A percentile compares a stretch with the other conserved stretches of the same genome.
Conservation (phyloP, 2,113 vertebrate genomes). For the Coracopsis vasa region DNA sequence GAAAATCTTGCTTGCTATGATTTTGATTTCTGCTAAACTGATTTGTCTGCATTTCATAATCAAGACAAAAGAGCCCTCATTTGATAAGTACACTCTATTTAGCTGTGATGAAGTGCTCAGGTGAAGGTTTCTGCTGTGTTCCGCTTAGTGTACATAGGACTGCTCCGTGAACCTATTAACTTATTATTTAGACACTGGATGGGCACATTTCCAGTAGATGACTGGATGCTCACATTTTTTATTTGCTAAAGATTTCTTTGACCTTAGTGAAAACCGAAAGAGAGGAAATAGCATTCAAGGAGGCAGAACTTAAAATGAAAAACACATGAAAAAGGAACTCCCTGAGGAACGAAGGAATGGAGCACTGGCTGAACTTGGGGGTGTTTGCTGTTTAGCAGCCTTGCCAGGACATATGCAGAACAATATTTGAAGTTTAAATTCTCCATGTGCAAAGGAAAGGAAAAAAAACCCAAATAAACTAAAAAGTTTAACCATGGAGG, state of each 20-base stretch:
- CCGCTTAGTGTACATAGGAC: not conserved
- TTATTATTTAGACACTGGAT: slow-evolving; percentile 50
- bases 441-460: not conserved
- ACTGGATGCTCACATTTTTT: slow-evolving; percentile 63
- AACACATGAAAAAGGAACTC: slow-evolving; percentile 70
- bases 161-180: slow-evolving; percentile 25
- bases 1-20: not conserved
- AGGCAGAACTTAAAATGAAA: slow-evolving; percentile 75
- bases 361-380: slow-evolving; percentile 18
- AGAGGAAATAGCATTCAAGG: slow-evolving; percentile 72
- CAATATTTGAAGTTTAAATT: slow-evolving; percentile 28
- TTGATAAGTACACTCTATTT: not conserved
- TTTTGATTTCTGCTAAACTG: not conserved
- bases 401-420: slow-evolving; percentile 5
- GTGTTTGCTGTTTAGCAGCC: slow-evolving; percentile 20
- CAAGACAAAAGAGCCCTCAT: not conserved
- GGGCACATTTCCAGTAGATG: slow-evolving; percentile 56
- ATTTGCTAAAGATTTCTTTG: slow-evolving; percentile 71
- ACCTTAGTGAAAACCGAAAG: slow-evolving; percentile 68
- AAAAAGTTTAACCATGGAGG: not conserved
- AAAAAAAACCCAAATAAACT: not conserved
- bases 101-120: not conserved
- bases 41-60: not conserved
- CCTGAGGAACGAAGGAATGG: slow-evolving; percentile 58
- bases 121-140: not conserved